Evolutionary conservation across 2,113 vertebrate genomes (phyloP).

Genomic region (Cinclus cinclus): DNA sequence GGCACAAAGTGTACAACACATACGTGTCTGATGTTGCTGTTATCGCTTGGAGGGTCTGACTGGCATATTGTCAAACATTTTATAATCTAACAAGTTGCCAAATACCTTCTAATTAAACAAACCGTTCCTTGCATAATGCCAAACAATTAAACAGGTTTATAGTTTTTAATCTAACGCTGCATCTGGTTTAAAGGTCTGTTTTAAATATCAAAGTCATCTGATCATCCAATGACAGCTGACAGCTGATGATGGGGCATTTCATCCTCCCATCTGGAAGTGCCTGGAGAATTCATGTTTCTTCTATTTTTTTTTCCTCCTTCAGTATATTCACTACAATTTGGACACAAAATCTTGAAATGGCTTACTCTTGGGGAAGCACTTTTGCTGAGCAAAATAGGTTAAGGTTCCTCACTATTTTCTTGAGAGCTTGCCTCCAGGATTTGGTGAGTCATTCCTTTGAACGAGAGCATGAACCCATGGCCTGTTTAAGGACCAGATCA

Average conservation of each 20-base stretch:
- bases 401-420: background rate
- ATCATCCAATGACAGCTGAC: conserved; percentile 10
- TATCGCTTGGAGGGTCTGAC: background rate
- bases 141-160: conserved; percentile 41
- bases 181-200: conserved; percentile 43
- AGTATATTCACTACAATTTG: background rate
- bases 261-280: background rate
- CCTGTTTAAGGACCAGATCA: background rate
- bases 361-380: background rate
- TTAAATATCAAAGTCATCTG: conserved; percentile 39
- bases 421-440: background rate
- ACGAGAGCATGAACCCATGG: background rate
- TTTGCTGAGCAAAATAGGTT: background rate
- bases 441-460: background rate
- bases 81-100: conserved; percentile 37
- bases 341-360: background rate
- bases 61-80: conserved; percentile 55
- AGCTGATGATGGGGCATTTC: conserved; percentile 6
- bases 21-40: background rate
- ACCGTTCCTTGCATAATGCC: background rate
- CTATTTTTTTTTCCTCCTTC: background rate
- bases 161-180: conserved; percentile 15
- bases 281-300: background rate
- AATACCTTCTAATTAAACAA: conserved; percentile 60
- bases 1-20: background rate